Evolutionary conservation across 2,113 vertebrate species (phyloP).

Genomic region (Natator depressus): DNA sequence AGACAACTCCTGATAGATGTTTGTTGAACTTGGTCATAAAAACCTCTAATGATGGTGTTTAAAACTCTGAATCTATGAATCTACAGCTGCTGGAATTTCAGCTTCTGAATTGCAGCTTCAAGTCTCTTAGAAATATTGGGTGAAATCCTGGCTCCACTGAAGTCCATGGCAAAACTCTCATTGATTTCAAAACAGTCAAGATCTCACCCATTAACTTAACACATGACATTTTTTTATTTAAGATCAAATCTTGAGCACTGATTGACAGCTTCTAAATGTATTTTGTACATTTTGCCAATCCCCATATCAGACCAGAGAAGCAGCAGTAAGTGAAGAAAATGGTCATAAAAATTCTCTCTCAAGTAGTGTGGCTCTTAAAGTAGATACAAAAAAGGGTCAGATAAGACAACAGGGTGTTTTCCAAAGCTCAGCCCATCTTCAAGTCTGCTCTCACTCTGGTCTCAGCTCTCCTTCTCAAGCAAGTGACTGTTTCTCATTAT

Average conservation of each 20-base stretch:
- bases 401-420: background rate
- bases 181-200: background rate
- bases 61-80: background rate
- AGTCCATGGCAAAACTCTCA: background rate
- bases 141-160: background rate
- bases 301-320: background rate
- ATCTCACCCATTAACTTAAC: background rate
- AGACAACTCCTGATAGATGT: too few relatives aligned
- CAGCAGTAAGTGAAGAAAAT: background rate
- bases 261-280: background rate
- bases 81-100: background rate
- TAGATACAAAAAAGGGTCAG: background rate
- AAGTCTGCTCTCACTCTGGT: background rate
- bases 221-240: fast-evolving
- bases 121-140: fast-evolving
- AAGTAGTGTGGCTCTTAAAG: fast-evolving
- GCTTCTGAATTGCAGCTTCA: background rate
- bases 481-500: background rate
- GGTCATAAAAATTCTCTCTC: too few relatives aligned
- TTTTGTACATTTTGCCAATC: too few relatives aligned
- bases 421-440: background rate
- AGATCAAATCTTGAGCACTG: background rate
- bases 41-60: too few relatives aligned
- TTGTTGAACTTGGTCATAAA: too few relatives aligned
- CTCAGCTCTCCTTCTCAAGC: background rate